A percentile compares a stretch with the other conserved stretches of the same genome.
These are phyloP conservation scores for Eubasilissa regina DNA, from an alignment of 1,140 invertebrate species.

Conservation along the genomic window DNA sequence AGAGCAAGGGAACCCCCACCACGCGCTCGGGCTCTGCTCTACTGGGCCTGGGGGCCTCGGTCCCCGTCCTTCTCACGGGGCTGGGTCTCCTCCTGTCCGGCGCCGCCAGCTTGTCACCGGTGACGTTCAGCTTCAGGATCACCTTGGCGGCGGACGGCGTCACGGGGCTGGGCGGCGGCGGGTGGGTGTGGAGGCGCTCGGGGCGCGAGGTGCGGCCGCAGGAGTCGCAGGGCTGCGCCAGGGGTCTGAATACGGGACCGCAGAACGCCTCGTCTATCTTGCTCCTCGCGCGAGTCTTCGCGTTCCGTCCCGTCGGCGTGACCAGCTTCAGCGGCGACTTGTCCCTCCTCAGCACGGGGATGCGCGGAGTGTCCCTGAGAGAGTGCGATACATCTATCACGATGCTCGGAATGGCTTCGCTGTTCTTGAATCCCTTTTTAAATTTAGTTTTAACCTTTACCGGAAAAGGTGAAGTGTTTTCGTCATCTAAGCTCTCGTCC, in stretches of 20 bases:
- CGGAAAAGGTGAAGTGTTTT: constrained; percentile 32
- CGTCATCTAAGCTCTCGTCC: constrained; percentile 33
- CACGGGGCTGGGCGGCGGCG: constrained; percentile 8
- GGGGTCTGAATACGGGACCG: constrained; percentile 29
- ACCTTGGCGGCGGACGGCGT: neutral
- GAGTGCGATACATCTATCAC: constrained; percentile 22
- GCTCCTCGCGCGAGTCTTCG: neutral
- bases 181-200: constrained; percentile 54
- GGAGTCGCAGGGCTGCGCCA: constrained; percentile 54
- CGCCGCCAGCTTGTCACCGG: neutral
- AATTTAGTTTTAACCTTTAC: constrained; percentile 38
- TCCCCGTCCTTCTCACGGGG: neutral
- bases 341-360: constrained; percentile 31
- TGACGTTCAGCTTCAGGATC: neutral
- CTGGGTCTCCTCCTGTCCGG: constrained; percentile 8
- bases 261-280: constrained; percentile 51
- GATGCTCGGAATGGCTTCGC: constrained; percentile 12
- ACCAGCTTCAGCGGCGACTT: constrained; percentile 53
- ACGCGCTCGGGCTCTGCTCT: constrained; percentile 64
- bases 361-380: neutral
- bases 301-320: neutral
- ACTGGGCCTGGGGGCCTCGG: constrained; percentile 54
- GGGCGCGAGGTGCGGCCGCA: constrained; percentile 54
- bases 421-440: constrained; percentile 29
- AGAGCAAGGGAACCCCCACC: constrained; percentile 71